A percentile compares a stretch with the other conserved stretches of the same genome.
Conservation (phyloP, 2,888 invertebrate species). For the Lottia scabra region DNA sequence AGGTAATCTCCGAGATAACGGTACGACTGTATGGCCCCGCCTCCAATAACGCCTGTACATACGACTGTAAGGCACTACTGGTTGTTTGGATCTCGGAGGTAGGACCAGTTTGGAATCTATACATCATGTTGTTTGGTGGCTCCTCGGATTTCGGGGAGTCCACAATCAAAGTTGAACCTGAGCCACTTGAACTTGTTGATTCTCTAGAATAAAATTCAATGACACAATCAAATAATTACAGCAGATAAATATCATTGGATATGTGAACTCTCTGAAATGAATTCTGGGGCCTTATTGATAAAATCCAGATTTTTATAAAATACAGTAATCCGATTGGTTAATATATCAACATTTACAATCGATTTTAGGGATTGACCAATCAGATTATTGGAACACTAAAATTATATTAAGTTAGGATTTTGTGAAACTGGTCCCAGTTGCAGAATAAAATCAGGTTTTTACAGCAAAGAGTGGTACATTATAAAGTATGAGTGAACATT, state of each 20-base stretch:
- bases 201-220: conserved; percentile 27
- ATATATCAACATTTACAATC: too few relatives aligned
- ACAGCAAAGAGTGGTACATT: too few relatives aligned
- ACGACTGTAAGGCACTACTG: conserved; percentile 41
- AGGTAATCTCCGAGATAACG: conserved; percentile 35
- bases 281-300: too few relatives aligned
- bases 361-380: too few relatives aligned
- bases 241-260: too few relatives aligned
- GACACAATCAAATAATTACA: conserved; percentile 7
- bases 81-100: conserved; percentile 4
- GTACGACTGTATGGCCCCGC: conserved; percentile 29
- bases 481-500: too few relatives aligned
- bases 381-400: too few relatives aligned
- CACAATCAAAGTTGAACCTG: conserved; percentile 67
- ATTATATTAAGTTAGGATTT: too few relatives aligned
- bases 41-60: conserved; percentile 51
- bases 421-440: too few relatives aligned
- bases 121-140: conserved; percentile 10
- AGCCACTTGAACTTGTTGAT: conserved; percentile 65
- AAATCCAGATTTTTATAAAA: too few relatives aligned
- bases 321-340: too few relatives aligned
- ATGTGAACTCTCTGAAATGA: background rate
- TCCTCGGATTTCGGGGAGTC: conserved; percentile 60
- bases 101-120: background rate
- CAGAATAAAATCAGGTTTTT: too few relatives aligned